Evolutionary conservation across 2,797 vertebrate genomes (phyloP).

Genomic region (Anisognathus igniventris): DNA sequence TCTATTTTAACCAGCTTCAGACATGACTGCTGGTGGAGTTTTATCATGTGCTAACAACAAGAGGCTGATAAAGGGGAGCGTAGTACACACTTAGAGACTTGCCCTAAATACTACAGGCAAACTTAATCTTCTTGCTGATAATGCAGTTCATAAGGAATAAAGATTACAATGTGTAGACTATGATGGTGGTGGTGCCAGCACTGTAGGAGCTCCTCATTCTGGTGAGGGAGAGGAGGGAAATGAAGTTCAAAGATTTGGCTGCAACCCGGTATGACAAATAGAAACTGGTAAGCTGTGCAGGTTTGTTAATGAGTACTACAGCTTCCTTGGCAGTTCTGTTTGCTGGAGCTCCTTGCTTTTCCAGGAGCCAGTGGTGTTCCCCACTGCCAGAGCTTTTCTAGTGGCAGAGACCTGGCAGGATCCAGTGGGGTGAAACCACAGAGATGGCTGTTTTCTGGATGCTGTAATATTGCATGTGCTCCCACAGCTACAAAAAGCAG

Average conservation of each 20-base stretch:
- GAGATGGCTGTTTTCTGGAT: background rate
- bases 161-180: background rate
- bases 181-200: background rate
- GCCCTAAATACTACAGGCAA: background rate
- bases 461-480: background rate
- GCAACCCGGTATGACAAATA: background rate
- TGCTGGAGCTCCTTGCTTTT: background rate
- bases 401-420: background rate
- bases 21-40: background rate
- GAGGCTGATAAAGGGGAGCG: background rate
- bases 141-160: background rate
- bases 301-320: background rate
- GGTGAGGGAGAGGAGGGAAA: background rate
- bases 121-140: background rate
- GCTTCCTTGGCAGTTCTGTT: background rate
- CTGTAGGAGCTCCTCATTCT: background rate
- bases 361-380: background rate
- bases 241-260: background rate
- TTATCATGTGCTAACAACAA: background rate
- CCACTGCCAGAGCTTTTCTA: background rate
- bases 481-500: background rate
- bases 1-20: background rate
- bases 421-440: background rate
- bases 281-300: background rate
- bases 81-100: background rate